A percentile compares a stretch with the other conserved stretches of the same genome.
Evolutionary conservation across 2,797 vertebrate genomes (phyloP).

Genomic region (Cuculus canorus): DNA sequence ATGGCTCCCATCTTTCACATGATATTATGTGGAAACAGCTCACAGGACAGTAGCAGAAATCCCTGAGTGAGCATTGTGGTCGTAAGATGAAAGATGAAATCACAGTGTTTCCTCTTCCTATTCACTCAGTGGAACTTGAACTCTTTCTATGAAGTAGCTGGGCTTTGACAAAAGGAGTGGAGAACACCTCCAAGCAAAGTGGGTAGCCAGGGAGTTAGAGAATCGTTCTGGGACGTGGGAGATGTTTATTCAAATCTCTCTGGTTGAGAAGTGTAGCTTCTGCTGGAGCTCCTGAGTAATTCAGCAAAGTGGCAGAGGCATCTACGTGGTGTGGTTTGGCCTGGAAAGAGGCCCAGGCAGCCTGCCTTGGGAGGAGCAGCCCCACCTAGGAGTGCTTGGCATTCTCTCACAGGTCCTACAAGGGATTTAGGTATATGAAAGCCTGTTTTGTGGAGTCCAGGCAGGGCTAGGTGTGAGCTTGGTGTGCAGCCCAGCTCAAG

Average conservation of each 20-base stretch:
- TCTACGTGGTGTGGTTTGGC: accelerated
- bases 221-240: neutral
- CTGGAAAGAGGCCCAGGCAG: neutral
- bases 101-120: neutral
- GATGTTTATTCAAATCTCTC: neutral
- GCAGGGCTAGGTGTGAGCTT: neutral
- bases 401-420: neutral
- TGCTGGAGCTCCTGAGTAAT: neutral
- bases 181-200: neutral
- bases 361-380: neutral
- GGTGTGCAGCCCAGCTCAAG: neutral
- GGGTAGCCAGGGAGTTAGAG: neutral
- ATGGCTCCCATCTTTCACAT: neutral
- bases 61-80: neutral
- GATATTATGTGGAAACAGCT: neutral
- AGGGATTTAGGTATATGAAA: neutral
- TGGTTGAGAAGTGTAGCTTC: neutral
- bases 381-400: neutral
- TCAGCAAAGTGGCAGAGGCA: neutral
- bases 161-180: neutral
- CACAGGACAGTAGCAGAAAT: neutral
- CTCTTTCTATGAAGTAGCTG: neutral
- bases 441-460: neutral
- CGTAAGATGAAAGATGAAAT: neutral
- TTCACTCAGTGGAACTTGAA: neutral